phyloP scores from a whole-genome alignment of 2,797 vertebrate genomes.

The Potorous gilbertii region DNA sequence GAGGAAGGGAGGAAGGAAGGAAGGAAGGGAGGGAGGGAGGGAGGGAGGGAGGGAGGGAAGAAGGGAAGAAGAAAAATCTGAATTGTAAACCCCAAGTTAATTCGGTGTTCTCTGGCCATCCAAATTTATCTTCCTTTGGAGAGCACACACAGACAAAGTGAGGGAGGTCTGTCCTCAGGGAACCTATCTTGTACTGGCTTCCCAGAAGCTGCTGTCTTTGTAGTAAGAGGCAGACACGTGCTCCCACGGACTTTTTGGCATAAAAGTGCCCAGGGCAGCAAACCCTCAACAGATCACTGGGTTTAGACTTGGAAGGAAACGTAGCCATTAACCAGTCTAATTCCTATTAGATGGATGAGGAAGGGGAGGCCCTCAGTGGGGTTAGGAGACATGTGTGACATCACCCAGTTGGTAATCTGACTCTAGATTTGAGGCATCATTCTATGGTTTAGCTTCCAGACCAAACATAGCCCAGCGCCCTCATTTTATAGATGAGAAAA shows the following conservation, averaged over 20 bases:
- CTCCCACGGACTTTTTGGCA: too few relatives aligned
- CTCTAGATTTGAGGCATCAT: not conserved
- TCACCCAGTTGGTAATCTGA: not conserved
- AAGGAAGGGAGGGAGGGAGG: too few relatives aligned
- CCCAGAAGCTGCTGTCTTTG: not conserved
- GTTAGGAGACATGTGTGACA: not conserved
- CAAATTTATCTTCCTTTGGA: too few relatives aligned
- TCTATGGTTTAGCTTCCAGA: not conserved
- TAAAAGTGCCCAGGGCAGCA: rapidly evolving
- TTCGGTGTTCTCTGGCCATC: too few relatives aligned
- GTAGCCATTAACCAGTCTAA: not conserved
- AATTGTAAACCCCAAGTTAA: too few relatives aligned
- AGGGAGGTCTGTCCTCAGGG: not conserved
- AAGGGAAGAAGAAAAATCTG: too few relatives aligned
- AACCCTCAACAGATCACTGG: not conserved
- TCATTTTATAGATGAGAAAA: not conserved
- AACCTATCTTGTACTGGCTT: not conserved
- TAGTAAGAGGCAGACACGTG: too few relatives aligned
- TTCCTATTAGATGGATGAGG: not conserved
- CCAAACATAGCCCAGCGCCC: not conserved
- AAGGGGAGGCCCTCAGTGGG: not conserved
- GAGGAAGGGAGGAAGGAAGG: too few relatives aligned
- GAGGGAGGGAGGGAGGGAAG: too few relatives aligned
- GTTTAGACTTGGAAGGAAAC: not conserved
- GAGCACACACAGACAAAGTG: not conserved